Percentiles rank a stretch among this genome's conserved stretches.
Conservation (phyloP, 2,888 invertebrate species). For the Hirtodrosophila cameraria region DNA sequence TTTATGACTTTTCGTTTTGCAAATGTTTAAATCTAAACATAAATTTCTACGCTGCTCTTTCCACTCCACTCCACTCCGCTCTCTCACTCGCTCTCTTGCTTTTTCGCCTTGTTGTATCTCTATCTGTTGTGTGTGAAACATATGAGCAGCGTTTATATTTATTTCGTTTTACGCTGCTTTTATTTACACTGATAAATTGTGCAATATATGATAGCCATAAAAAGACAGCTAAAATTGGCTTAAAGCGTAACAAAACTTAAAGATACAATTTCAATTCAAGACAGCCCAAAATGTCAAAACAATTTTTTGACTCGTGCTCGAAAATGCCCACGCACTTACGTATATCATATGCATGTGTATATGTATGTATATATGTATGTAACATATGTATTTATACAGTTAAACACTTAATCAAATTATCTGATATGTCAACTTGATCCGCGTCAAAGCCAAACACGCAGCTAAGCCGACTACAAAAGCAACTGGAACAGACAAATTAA, state of each 20-base stretch:
- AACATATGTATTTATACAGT: constrained; percentile 10
- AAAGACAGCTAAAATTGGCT: constrained; percentile 62
- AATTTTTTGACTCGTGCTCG: constrained; percentile 54
- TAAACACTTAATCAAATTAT: constrained; percentile 75
- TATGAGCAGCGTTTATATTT: constrained; percentile 72
- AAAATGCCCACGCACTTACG: constrained; percentile 22
- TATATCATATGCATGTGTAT: neutral
- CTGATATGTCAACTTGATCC: constrained; percentile 69
- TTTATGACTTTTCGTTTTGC: constrained; percentile 80
- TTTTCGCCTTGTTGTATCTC: constrained; percentile 37
- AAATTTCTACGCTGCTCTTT: constrained; percentile 61
- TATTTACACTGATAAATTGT: constrained; percentile 77
- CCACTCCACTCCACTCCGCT: constrained; percentile 37
- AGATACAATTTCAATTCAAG: constrained; percentile 42
- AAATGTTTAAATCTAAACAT: constrained; percentile 80
- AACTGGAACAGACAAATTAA: constrained; percentile 66
- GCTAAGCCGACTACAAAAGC: constrained; percentile 52
- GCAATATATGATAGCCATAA: constrained; percentile 73
- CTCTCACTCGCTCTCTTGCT: constrained; percentile 13
- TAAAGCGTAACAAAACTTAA: constrained; percentile 56
- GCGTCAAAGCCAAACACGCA: constrained; percentile 73
- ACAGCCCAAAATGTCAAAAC: constrained; percentile 59
- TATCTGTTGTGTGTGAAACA: constrained; percentile 53
- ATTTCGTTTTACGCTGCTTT: constrained; percentile 67
- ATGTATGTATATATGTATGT: constrained; percentile 1